phyloP scores from a whole-genome alignment of 2,888 invertebrate species.

The Ferrisia virgata region DNA sequence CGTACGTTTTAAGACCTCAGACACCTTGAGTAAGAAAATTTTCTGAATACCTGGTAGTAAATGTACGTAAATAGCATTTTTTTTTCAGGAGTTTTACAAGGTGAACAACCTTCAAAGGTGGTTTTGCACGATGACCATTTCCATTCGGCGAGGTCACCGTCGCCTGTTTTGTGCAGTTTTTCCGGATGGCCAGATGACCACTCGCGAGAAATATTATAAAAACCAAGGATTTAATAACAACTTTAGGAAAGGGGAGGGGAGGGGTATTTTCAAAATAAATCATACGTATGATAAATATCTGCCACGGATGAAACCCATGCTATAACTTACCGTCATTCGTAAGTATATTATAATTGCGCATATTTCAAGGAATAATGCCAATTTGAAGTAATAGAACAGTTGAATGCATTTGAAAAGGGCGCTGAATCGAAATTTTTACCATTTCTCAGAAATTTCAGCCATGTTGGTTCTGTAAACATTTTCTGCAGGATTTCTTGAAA shows the following conservation, averaged over 20 bases:
- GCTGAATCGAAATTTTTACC: no score
- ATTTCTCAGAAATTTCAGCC: no score
- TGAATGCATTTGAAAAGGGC: no score
- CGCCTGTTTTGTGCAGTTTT: not conserved
- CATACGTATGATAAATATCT: no score
- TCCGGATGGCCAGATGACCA: not conserved
- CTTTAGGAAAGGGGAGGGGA: not conserved
- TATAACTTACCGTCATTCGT: no score
- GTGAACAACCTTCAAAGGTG: not conserved
- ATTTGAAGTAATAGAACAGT: no score
- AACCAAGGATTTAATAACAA: not conserved
- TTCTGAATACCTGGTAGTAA: not conserved
- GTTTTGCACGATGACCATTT: not conserved
- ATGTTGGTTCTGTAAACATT: no score
- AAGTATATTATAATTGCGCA: no score
- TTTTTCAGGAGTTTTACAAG: not conserved
- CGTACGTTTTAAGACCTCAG: not conserved
- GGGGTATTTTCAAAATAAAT: no score
- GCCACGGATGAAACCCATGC: no score
- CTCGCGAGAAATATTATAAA: not conserved
- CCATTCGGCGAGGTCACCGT: not conserved
- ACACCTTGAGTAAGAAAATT: not conserved
- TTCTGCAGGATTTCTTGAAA: no score
- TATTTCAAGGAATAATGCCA: no score
- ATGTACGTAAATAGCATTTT: not conserved